phyloP scores from a whole-genome alignment of 2,888 invertebrate species.

The Aricia artaxerxes region DNA sequence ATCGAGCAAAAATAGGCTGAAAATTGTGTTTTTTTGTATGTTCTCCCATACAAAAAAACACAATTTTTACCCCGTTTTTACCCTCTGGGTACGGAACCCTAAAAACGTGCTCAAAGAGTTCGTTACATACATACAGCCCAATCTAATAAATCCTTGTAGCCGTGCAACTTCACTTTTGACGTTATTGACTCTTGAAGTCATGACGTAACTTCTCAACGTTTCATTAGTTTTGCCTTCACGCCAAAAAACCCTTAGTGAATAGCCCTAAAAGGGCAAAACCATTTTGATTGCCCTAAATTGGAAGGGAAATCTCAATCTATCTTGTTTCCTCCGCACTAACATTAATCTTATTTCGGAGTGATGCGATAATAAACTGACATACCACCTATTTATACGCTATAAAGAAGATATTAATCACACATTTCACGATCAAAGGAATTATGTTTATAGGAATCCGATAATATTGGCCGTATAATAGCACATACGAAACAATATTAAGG shows the following conservation, averaged over 20 bases:
- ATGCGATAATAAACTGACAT: constrained; percentile 22
- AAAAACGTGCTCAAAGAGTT: too few species aligned
- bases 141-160: neutral
- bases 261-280: constrained; percentile 13
- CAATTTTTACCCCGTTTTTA: too few species aligned
- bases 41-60: too few species aligned
- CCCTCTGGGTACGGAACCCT: too few species aligned
- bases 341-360: constrained; percentile 30
- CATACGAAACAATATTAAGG: neutral
- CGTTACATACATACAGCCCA: too few species aligned
- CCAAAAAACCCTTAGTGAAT: constrained; percentile 3
- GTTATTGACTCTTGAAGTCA: neutral
- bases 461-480: neutral
- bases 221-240: neutral
- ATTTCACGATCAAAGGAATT: constrained; percentile 5
- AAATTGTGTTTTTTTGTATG: too few species aligned
- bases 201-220: neutral
- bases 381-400: constrained; percentile 27
- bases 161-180: neutral
- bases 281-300: constrained; percentile 12
- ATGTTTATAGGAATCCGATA: neutral
- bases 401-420: constrained; percentile 17
- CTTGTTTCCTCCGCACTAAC: neutral
- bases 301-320: constrained; percentile 24
- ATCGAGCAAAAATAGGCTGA: too few species aligned